These are phyloP conservation scores for Hypocryptadius cinnamomeus DNA, from an alignment of 2,113 vertebrate genomes.

Conservation along the genomic window DNA sequence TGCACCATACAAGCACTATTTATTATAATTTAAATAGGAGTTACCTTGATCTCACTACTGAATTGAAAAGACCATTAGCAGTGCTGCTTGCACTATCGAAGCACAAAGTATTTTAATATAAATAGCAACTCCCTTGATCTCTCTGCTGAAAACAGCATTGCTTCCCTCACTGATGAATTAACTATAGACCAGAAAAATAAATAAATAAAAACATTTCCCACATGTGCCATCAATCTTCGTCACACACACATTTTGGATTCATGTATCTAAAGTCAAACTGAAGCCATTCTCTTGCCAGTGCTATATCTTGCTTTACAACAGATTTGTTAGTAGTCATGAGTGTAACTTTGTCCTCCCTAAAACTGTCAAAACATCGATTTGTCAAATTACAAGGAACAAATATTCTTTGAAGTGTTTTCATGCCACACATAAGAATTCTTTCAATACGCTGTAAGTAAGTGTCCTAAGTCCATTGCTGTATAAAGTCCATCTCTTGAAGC, in stretches of 20 bases:
- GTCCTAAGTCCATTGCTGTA: background rate
- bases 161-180: constrained; percentile 37
- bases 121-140: constrained; percentile 58
- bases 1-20: constrained; percentile 13
- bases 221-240: constrained; percentile 16
- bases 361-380: background rate
- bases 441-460: background rate
- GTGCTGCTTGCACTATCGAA: constrained; percentile 24
- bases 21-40: constrained; percentile 56
- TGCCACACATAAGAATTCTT: background rate
- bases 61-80: constrained; percentile 59
- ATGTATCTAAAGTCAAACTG: background rate
- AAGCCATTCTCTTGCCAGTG: background rate
- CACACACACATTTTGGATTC: background rate
- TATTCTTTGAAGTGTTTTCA: background rate
- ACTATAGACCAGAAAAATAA: constrained; percentile 35
- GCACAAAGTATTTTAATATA: constrained; percentile 55
- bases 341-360: background rate
- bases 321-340: background rate
- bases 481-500: background rate
- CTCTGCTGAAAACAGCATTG: constrained; percentile 16
- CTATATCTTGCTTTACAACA: background rate
- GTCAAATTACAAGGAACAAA: background rate
- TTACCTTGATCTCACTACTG: constrained; percentile 51
- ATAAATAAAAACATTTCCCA: constrained; percentile 31